phyloP scores from a whole-genome alignment of 2,888 invertebrate species.

The Helicoverpa assulta region DNA sequence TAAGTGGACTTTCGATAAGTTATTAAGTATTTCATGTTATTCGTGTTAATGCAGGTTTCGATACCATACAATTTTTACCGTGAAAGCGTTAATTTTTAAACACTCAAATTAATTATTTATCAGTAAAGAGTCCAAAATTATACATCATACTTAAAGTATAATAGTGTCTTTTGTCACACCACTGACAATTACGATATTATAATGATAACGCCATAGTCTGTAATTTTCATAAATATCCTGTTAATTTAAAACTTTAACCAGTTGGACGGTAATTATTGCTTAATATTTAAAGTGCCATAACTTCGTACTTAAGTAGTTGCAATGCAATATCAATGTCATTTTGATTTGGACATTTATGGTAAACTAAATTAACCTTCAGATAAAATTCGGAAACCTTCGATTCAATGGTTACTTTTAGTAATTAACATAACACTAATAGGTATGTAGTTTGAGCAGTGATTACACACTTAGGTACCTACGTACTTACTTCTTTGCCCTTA shows the following conservation, averaged over 20 bases:
- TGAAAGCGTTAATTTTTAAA: background rate
- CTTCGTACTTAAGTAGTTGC: too few species aligned
- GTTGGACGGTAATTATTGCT: background rate
- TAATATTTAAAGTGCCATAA: too few species aligned
- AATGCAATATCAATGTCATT: too few species aligned
- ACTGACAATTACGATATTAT: conserved; percentile 19
- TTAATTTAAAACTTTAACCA: background rate
- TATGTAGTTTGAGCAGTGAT: too few species aligned
- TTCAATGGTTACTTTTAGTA: too few species aligned
- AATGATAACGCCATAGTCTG: background rate
- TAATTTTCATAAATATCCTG: conserved; percentile 8
- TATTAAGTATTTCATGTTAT: background rate
- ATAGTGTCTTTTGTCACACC: background rate
- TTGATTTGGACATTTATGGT: too few species aligned
- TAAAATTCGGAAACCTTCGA: too few species aligned
- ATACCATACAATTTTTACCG: background rate
- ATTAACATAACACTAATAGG: too few species aligned
- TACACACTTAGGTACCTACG: too few species aligned
- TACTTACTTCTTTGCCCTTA: too few species aligned
- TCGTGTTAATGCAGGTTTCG: too few species aligned
- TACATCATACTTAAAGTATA: conserved; percentile 9
- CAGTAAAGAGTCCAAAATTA: conserved; percentile 10
- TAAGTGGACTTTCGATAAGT: background rate
- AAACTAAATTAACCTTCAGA: too few species aligned
- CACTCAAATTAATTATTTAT: conserved; percentile 4